Conservation (phyloP, 2,888 invertebrate genomes). For the Drosophila macrospina region DNA sequence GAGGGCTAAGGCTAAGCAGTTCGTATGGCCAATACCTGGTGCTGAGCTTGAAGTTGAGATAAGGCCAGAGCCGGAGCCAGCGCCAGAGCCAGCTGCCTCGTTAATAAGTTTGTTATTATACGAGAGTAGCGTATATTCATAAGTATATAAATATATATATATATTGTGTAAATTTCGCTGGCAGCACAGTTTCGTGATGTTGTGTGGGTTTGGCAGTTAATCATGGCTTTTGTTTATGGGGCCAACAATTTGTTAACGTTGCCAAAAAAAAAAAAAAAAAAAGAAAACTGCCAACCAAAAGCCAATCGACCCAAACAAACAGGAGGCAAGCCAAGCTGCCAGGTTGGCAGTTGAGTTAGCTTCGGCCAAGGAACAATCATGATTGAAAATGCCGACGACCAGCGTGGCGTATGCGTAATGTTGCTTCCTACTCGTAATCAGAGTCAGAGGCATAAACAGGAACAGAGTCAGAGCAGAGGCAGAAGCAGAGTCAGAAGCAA, state of each 20-base stretch:
- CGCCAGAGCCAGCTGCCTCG: slow-evolving; percentile 8
- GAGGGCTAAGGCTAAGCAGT: slow-evolving; percentile 6
- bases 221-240: slow-evolving; percentile 51
- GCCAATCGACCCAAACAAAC: slow-evolving; percentile 59
- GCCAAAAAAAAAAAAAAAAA: slow-evolving; percentile 10
- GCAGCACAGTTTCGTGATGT: slow-evolving; percentile 8
- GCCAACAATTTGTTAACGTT: slow-evolving; percentile 58
- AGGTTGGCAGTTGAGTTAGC: neutral
- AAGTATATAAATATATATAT: slow-evolving; percentile 11
- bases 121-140: slow-evolving; percentile 13
- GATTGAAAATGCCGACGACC: slow-evolving; percentile 49
- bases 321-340: slow-evolving; percentile 1
- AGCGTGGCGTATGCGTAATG: slow-evolving; percentile 56
- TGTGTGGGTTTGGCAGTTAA: slow-evolving; percentile 33
- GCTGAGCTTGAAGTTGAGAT: slow-evolving; percentile 14
- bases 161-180: slow-evolving; percentile 31
- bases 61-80: too few relatives aligned
- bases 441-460: neutral
- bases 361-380: slow-evolving; percentile 20
- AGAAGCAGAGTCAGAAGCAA: slow-evolving; percentile 5
- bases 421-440: slow-evolving; percentile 22
- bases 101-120: slow-evolving; percentile 50
- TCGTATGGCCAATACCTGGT: slow-evolving; percentile 16
- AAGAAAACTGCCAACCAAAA: slow-evolving; percentile 33
- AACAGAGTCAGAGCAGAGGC: neutral